These are phyloP conservation scores for Aradus depressus DNA, from an alignment of 2,888 invertebrate species.

Conservation along the genomic window DNA sequence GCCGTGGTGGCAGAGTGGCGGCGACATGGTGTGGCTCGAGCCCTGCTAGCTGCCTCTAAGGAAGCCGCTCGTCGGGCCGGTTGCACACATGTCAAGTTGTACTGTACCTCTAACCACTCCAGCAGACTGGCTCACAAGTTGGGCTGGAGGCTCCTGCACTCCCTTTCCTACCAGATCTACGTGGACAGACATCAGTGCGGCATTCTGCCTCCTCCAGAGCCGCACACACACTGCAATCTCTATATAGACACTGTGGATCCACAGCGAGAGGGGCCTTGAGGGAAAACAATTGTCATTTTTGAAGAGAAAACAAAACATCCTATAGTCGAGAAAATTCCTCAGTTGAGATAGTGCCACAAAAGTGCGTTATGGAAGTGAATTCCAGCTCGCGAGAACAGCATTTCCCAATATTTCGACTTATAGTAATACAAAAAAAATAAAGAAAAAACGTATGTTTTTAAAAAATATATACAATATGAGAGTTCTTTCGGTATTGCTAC, in stretches of 20 bases:
- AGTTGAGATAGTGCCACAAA: too few species aligned
- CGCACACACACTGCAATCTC: constrained; percentile 17
- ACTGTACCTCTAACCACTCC: constrained; percentile 21
- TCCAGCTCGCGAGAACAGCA: too few species aligned
- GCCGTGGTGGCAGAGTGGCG: constrained; percentile 19
- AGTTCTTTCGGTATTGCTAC: too few species aligned
- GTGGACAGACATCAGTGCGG: background rate
- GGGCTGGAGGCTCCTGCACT: constrained; percentile 20
- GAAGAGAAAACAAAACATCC: too few species aligned
- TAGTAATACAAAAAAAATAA: too few species aligned
- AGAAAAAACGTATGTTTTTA: too few species aligned
- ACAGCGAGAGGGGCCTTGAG: too few species aligned
- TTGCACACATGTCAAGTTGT: constrained; percentile 17
- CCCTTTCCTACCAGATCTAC: constrained; percentile 18
- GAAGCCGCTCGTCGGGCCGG: constrained; percentile 3
- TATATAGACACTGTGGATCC: constrained; percentile 7
- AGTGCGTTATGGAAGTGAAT: too few species aligned
- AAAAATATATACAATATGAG: too few species aligned
- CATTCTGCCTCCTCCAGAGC: constrained; percentile 8
- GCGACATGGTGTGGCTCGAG: constrained; percentile 14
- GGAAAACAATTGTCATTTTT: too few species aligned
- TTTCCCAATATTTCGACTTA: too few species aligned
- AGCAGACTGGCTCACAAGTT: constrained; percentile 16
- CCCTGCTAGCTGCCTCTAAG: constrained; percentile 13
- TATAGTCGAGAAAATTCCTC: too few species aligned